phyloP scores from a whole-genome alignment of 2,888 invertebrate species.

The Formica aserva region DNA sequence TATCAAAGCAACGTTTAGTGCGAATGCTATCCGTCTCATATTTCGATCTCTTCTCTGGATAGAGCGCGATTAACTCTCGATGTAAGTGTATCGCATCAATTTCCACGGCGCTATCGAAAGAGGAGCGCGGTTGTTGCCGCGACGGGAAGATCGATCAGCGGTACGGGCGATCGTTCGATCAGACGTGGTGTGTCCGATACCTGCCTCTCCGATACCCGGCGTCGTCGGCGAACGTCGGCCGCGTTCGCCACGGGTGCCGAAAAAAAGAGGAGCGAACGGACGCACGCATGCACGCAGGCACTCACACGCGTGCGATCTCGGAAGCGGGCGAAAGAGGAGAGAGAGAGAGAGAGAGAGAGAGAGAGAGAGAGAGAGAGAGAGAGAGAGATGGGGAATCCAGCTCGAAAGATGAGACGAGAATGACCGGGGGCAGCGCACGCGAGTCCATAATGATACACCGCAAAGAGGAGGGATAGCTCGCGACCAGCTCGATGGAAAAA shows the following conservation, averaged over 20 bases:
- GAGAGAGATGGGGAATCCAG: slow-evolving; percentile 59
- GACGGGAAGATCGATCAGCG: slow-evolving; percentile 56
- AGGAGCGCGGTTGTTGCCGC: slow-evolving; percentile 40
- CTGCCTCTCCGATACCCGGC: slow-evolving; percentile 49
- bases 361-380: slow-evolving; percentile 21
- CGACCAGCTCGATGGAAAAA: slow-evolving; percentile 66
- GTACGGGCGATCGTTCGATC: slow-evolving; percentile 59
- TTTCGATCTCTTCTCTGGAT: slow-evolving; percentile 7
- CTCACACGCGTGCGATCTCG: slow-evolving; percentile 43
- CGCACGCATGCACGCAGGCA: slow-evolving; percentile 47
- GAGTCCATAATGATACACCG: slow-evolving; percentile 82
- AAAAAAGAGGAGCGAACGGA: slow-evolving; percentile 63
- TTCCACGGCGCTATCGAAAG: slow-evolving; percentile 51
- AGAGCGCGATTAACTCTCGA: slow-evolving; percentile 44
- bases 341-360: background rate
- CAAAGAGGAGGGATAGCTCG: slow-evolving; percentile 54
- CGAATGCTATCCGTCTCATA: slow-evolving; percentile 11
- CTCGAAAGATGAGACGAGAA: slow-evolving; percentile 79
- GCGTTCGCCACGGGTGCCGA: slow-evolving; percentile 69
- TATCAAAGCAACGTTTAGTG: background rate
- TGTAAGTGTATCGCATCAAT: slow-evolving; percentile 47
- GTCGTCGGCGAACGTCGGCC: slow-evolving; percentile 64
- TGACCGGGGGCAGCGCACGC: slow-evolving; percentile 83
- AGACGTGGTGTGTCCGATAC: slow-evolving; percentile 65
- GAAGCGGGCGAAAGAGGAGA: slow-evolving; percentile 37